phyloP scores from a whole-genome alignment of 1,140 invertebrate genomes.

The Lasioglossum albipes region DNA sequence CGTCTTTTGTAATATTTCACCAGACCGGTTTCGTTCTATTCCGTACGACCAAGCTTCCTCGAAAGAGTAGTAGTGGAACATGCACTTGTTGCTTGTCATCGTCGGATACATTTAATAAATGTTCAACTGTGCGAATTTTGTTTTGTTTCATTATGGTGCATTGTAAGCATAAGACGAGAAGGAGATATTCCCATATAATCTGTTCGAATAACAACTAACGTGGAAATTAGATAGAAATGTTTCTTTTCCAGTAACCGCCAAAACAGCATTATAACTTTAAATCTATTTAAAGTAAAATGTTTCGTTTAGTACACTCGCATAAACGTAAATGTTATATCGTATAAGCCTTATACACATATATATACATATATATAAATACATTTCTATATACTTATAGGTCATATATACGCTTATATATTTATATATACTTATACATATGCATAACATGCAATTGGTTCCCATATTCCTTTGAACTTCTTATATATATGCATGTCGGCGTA shows the following conservation, averaged over 20 bases:
- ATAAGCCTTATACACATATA: constrained; percentile 47
- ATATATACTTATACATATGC: constrained; percentile 44
- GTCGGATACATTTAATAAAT: constrained; percentile 5
- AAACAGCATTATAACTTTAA: constrained; percentile 31
- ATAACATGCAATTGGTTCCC: constrained; percentile 47
- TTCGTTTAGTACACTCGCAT: constrained; percentile 18
- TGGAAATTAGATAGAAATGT: constrained; percentile 31
- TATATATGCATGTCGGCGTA: constrained; percentile 30
- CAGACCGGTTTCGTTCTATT: neutral
- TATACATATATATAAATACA: constrained; percentile 43
- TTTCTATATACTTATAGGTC: constrained; percentile 16
- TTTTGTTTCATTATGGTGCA: constrained; percentile 20
- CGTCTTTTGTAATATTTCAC: constrained; percentile 2
- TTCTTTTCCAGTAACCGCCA: constrained; percentile 53
- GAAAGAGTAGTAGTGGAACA: too few relatives aligned
- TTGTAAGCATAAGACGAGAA: constrained; percentile 24
- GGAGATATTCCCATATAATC: constrained; percentile 24
- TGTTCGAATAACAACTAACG: constrained; percentile 49
- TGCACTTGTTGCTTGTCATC: neutral
- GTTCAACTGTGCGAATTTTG: constrained; percentile 30
- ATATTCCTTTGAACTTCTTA: constrained; percentile 34
- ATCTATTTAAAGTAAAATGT: constrained; percentile 46
- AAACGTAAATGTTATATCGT: constrained; percentile 47
- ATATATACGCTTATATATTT: constrained; percentile 26
- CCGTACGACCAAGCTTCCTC: constrained; percentile 6